Base-by-base conservation (phyloP, 1,140 invertebrate genomes). In the Drosophila malerkotliana region DNA sequence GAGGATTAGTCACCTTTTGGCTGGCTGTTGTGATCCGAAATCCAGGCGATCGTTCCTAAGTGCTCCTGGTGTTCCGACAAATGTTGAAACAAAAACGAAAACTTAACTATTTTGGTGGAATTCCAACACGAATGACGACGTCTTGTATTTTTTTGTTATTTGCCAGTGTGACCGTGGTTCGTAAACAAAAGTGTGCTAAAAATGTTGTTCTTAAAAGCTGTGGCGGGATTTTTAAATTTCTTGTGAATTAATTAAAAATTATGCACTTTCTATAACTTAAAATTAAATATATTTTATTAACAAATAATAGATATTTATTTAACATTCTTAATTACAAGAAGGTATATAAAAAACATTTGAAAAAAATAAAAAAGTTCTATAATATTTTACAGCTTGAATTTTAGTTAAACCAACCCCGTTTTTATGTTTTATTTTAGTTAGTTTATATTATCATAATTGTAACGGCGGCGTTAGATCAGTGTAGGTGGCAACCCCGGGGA, bases 1-100 rank as follows among this genome's bases (percentile, higher is more conserved):
- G 32, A 48, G 61, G 45, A 75, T 72, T 83, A 82, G 62, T 82
- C 60, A 82, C 79, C 14, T 52, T 72, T 72, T 51, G 57, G 68
- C 68, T 72, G 54, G 66, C 66, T 69, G 51, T 47, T 62, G 37
- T 47, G 66, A 51, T 69, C 51, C 32, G 52, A 32, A 26, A 39
- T 57, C 44, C 66, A 56, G 66, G 64, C 63, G 21, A 32, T 39
- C 41, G 63, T 47, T 15, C n/a, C 32, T 47, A 48, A 12, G 18
- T 51, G 39, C 37, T 26, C 47, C 49, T 10, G 41, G 41, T 44
- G 7, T 7, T 15, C 59, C 34, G 21, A 37, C 34, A 49, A 47
- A 34, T 44, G 41, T 51, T 37, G 57, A 51, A 60, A 72, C 55
- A 60, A 72, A 45, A 60, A 53, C 24, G 53, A 52, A 69, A 72